phyloP scores from a whole-genome alignment of 2,888 invertebrate species.

The Apamea monoglypha region DNA sequence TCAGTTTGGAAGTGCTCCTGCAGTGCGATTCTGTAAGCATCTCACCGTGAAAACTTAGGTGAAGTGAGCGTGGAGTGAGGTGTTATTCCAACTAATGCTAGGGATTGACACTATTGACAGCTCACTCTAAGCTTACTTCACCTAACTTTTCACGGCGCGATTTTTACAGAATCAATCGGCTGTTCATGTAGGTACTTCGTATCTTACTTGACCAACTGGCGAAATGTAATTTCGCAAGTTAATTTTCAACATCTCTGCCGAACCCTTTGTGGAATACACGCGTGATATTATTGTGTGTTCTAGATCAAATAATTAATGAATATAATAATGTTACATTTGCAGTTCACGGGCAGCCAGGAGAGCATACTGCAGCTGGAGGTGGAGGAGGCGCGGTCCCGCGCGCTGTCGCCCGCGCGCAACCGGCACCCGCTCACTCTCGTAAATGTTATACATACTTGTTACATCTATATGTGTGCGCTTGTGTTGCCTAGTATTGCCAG shows the following conservation, averaged over 20 bases:
- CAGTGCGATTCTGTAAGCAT: too few relatives aligned
- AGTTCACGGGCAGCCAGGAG: slow-evolving; percentile 96
- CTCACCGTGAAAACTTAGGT: too few relatives aligned
- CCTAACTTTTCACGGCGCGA: too few relatives aligned
- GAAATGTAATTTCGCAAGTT: too few relatives aligned
- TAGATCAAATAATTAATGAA: not conserved
- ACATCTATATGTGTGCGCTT: slow-evolving; percentile 4
- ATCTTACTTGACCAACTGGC: not conserved
- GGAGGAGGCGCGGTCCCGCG: slow-evolving; percentile 87
- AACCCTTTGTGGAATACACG: not conserved
- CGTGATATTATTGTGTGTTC: not conserved
- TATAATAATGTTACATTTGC: slow-evolving; percentile 53
- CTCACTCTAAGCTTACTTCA: too few relatives aligned
- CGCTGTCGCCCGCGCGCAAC: slow-evolving; percentile 81
- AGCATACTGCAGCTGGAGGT: slow-evolving; percentile 94
- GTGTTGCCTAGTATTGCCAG: not conserved
- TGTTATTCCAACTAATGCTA: too few relatives aligned
- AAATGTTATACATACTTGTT: slow-evolving; percentile 45
- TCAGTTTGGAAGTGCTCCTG: too few relatives aligned
- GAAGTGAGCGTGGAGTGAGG: too few relatives aligned
- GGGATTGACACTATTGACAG: too few relatives aligned
- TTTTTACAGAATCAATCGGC: too few relatives aligned
- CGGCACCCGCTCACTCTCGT: slow-evolving; percentile 87
- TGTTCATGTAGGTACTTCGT: too few relatives aligned
- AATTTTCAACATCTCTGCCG: not conserved